Conservation (phyloP, 2,888 invertebrate genomes). For the Rotaria sp. region DNA sequence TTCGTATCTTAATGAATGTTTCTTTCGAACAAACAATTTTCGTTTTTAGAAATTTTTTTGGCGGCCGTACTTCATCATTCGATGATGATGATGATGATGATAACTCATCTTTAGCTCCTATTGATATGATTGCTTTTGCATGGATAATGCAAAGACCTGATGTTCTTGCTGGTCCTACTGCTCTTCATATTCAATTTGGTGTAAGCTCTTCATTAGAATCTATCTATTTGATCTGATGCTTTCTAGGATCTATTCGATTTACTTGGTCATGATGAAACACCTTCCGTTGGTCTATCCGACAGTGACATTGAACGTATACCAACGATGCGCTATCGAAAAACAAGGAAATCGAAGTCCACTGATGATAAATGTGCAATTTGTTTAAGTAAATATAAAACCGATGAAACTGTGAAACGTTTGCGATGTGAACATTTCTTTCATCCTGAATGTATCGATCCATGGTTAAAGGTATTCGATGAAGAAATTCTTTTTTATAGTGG, state of each 20-base stretch:
- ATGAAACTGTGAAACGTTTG: background rate
- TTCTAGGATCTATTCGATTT: background rate
- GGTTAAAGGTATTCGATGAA: background rate
- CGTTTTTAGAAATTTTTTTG: background rate
- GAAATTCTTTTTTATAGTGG: background rate
- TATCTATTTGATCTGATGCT: no score
- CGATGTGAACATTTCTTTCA: background rate
- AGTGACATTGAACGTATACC: no score
- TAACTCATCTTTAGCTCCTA: background rate
- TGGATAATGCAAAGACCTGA: background rate
- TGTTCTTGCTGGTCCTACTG: no score
- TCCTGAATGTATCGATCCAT: background rate
- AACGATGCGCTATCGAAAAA: no score
- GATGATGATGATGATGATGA: background rate
- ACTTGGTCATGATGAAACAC: background rate
- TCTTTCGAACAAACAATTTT: background rate
- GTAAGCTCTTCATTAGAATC: no score
- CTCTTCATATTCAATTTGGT: background rate
- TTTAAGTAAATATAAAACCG: no score
- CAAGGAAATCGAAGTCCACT: background rate
- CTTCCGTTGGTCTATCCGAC: no score
- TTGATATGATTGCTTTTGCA: background rate
- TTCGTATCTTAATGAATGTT: background rate
- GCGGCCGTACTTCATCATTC: background rate
- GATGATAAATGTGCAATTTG: no score